Conservation (phyloP, 2,797 vertebrate genomes). For the Crenichthys baileyi region DNA sequence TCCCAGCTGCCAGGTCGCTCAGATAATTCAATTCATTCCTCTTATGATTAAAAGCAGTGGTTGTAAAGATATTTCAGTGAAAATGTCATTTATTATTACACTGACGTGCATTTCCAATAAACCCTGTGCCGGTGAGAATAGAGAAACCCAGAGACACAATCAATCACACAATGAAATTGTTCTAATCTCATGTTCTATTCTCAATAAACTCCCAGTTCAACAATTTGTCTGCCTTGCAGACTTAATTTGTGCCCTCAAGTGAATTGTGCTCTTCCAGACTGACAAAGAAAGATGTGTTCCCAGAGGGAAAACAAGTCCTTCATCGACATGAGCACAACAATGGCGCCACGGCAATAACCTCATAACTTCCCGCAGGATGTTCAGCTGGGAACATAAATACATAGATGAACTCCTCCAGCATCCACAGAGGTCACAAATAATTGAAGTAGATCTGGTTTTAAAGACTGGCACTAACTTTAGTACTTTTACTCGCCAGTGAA, state of each 20-base stretch:
- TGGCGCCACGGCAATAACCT: conserved; percentile 44
- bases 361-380: conserved; percentile 36
- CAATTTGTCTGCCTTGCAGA: background rate
- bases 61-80: background rate
- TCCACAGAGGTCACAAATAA: conserved; percentile 8
- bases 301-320: conserved; percentile 43
- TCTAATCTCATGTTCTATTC: conserved; percentile 22
- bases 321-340: conserved; percentile 62
- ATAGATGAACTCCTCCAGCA: conserved; percentile 11
- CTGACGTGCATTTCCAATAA: background rate
- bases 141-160: conserved; percentile 4
- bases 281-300: conserved; percentile 55
- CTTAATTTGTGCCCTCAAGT: conserved; percentile 37
- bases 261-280: conserved; percentile 25
- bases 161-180: conserved; percentile 16
- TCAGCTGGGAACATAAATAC: conserved; percentile 37
- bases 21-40: conserved; percentile 10
- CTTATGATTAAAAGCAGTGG: conserved; percentile 6
- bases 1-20: conserved; percentile 5
- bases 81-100: background rate
- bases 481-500: conserved; percentile 4
- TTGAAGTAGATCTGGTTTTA: conserved; percentile 27
- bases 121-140: background rate
- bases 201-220: conserved; percentile 46
- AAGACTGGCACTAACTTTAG: conserved; percentile 4